Evolutionary conservation across 2,113 vertebrate species (phyloP).

Genomic region (Pholis gunnellus): DNA sequence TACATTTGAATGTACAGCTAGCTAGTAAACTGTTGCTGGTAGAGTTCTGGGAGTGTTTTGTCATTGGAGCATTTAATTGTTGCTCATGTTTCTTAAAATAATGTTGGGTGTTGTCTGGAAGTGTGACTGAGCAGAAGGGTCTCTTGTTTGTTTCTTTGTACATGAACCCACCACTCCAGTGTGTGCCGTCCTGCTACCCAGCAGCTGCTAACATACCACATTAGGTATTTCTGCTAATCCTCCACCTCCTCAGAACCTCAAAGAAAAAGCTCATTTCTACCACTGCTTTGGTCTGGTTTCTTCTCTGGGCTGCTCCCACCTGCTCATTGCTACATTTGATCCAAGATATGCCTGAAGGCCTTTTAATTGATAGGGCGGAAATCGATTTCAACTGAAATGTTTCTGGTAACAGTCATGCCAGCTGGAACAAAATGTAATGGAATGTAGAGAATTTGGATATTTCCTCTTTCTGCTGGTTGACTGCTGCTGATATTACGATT

Average conservation of each 20-base stretch:
- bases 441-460: slow-evolving; percentile 69
- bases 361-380: slow-evolving; percentile 29
- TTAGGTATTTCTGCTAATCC: slow-evolving; percentile 44
- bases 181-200: slow-evolving; percentile 44
- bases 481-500: slow-evolving; percentile 36
- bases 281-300: not conserved
- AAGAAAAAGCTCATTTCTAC: not conserved
- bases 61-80: slow-evolving; percentile 47
- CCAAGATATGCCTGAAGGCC: slow-evolving; percentile 2
- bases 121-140: slow-evolving; percentile 48
- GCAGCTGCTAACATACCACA: slow-evolving; percentile 67
- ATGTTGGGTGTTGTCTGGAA: slow-evolving; percentile 66
- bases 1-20: slow-evolving; percentile 28
- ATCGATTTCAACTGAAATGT: slow-evolving; percentile 29
- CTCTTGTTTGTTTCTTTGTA: slow-evolving; percentile 51
- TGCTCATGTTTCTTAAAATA: slow-evolving; percentile 70
- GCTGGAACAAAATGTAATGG: slow-evolving; percentile 60
- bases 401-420: slow-evolving; percentile 42
- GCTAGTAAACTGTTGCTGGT: not conserved
- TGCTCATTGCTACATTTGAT: not conserved
- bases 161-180: slow-evolving; percentile 61
- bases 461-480: slow-evolving; percentile 26
- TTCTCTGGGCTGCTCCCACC: not conserved
- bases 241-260: slow-evolving; percentile 29
- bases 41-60: slow-evolving; percentile 10